Evolutionary conservation across 2,888 invertebrate genomes (phyloP).

Genomic region (Argyresthia albistria): DNA sequence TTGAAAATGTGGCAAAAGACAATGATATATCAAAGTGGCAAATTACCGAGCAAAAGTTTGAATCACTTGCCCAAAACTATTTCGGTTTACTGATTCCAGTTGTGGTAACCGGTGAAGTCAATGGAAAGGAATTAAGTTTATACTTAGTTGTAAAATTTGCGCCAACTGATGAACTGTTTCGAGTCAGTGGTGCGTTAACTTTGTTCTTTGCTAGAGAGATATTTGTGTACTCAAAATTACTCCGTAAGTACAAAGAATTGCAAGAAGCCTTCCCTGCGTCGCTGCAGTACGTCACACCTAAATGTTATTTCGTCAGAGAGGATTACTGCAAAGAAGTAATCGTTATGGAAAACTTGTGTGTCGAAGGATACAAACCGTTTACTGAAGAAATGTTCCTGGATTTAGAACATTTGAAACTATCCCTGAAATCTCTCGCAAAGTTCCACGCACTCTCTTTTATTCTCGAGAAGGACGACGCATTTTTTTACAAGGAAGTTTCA

Average conservation of each 20-base stretch:
- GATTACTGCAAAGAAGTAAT: conserved; percentile 46
- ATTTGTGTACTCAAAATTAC: conserved; percentile 38
- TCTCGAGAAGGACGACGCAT: conserved; percentile 23
- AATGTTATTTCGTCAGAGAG: conserved; percentile 35
- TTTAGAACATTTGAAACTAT: conserved; percentile 33
- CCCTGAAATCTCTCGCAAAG: conserved; percentile 39
- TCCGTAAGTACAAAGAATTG: conserved; percentile 29
- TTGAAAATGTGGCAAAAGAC: conserved; percentile 11
- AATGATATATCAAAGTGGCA: conserved; percentile 20
- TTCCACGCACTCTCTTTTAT: conserved; percentile 53
- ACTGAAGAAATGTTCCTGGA: conserved; percentile 33
- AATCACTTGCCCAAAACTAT: conserved; percentile 50
- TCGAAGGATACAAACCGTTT: conserved; percentile 33
- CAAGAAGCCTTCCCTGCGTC: conserved; percentile 17
- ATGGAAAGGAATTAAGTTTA: conserved; percentile 18
- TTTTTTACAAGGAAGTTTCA: conserved; percentile 27
- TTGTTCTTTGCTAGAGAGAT: conserved; percentile 47
- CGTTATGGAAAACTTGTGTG: conserved; percentile 46
- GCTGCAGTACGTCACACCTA: conserved; percentile 29
- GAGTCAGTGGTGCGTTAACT: conserved; percentile 52
- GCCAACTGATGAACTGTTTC: conserved; percentile 46
- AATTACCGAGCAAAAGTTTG: conserved; percentile 14
- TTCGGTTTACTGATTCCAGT: conserved; percentile 51
- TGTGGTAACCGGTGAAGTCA: conserved; percentile 22
- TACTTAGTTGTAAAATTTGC: conserved; percentile 47